These are phyloP conservation scores for Xiphophorus couchianus DNA, from an alignment of 2,113 vertebrate genomes.

Conservation along the genomic window DNA sequence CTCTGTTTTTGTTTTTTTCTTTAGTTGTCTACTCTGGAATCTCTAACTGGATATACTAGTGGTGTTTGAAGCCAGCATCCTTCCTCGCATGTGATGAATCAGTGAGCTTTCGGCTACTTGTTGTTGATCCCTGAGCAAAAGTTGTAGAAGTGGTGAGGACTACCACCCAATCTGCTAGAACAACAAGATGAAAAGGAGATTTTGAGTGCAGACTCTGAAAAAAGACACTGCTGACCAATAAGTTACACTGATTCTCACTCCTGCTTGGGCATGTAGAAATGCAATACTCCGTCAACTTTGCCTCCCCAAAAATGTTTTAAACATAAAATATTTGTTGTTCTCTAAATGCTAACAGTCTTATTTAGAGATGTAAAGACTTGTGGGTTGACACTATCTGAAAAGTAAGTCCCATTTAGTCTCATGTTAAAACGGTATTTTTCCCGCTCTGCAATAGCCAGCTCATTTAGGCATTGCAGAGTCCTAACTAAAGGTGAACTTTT, in stretches of 20 bases:
- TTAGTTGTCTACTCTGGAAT: neutral
- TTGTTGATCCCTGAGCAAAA: neutral
- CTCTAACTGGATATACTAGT: neutral
- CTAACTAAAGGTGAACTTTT: neutral
- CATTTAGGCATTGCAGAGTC: neutral
- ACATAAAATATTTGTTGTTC: neutral
- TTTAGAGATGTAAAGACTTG: neutral
- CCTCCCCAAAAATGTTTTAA: too few species aligned
- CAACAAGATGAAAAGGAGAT: neutral
- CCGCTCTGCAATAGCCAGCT: neutral
- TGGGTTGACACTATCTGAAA: too few species aligned
- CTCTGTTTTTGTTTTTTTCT: neutral
- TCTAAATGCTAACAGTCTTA: neutral
- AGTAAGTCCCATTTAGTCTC: neutral
- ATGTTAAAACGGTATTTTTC: neutral
- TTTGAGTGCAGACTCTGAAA: neutral
- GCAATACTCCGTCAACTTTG: neutral
- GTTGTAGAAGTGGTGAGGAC: neutral
- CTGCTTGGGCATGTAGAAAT: neutral
- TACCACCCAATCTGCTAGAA: neutral
- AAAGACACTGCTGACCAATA: neutral
- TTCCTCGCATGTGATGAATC: neutral
- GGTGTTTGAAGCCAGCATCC: neutral
- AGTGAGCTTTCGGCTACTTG: neutral
- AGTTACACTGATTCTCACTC: neutral